These are phyloP conservation scores for Phrixothrix hirtus DNA, from an alignment of 2,888 invertebrate genomes.

Conservation along the genomic window DNA sequence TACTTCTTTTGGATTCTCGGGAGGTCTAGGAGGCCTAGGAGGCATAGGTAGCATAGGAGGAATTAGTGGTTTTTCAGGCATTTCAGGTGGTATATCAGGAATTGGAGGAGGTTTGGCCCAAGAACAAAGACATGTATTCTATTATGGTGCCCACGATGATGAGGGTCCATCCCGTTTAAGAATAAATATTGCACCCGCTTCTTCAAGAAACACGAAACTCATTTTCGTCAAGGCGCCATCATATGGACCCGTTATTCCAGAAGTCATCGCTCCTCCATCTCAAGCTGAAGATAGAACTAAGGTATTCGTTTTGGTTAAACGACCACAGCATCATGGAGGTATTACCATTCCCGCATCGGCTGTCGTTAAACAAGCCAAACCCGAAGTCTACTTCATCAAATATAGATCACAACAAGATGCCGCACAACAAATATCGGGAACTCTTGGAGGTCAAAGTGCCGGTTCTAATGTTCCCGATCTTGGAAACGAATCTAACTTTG, in stretches of 20 bases:
- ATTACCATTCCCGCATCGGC: conserved; percentile 73
- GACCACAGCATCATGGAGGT: conserved; percentile 78
- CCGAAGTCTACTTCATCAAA: conserved; percentile 87
- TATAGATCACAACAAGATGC: conserved; percentile 61
- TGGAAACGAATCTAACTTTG: conserved; percentile 7
- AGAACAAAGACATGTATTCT: conserved; percentile 48
- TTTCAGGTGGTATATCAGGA: background rate
- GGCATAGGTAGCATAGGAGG: conserved; percentile 4
- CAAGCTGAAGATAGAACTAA: conserved; percentile 49
- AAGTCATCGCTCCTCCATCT: conserved; percentile 39
- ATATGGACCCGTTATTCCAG: conserved; percentile 39
- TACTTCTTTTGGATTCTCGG: background rate
- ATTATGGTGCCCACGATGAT: conserved; percentile 50
- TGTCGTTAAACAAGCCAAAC: conserved; percentile 81
- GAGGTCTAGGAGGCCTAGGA: conserved; percentile 1
- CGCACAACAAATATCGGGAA: conserved; percentile 32
- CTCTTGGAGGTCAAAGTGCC: conserved; percentile 14
- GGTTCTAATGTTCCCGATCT: conserved; percentile 12
- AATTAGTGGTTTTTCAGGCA: conserved; percentile 39
- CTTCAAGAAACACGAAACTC: conserved; percentile 55
- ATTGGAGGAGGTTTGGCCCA: conserved; percentile 12
- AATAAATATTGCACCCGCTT: conserved; percentile 42
- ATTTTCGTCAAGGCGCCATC: conserved; percentile 57
- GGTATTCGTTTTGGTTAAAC: conserved; percentile 53
- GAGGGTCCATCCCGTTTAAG: conserved; percentile 41